phyloP scores from a whole-genome alignment of 2,113 vertebrate species.

The Himantopus leucocephalus region DNA sequence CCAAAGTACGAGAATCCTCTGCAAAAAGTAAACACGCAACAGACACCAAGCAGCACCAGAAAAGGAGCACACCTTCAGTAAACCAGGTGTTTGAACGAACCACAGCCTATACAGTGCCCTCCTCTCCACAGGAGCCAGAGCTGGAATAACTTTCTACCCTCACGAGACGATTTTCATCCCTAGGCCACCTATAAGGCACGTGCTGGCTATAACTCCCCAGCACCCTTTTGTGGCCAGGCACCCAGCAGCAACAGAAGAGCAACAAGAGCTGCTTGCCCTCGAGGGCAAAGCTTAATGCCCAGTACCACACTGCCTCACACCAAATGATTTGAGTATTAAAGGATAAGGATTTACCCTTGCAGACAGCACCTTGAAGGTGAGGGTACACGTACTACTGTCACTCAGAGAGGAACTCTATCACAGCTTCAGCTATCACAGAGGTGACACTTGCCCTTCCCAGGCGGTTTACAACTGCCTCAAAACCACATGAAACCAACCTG shows the following conservation, averaged over 20 bases:
- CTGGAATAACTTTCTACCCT: background rate
- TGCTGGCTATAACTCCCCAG: background rate
- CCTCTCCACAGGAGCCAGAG: background rate
- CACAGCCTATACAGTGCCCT: fast-evolving
- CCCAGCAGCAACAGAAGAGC: background rate
- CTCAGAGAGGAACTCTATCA: background rate
- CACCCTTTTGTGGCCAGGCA: background rate
- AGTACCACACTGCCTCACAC: background rate
- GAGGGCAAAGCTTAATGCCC: background rate
- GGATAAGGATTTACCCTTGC: slow-evolving; percentile 19
- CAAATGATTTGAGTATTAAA: background rate
- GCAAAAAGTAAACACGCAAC: background rate
- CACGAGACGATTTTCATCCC: background rate
- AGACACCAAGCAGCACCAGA: background rate
- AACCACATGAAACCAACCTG: fast-evolving
- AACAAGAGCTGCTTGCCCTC: background rate
- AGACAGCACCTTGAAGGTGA: background rate
- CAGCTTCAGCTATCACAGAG: background rate
- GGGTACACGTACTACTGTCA: background rate
- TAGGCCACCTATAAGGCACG: background rate
- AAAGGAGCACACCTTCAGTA: background rate
- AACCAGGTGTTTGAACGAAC: background rate
- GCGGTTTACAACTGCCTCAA: background rate
- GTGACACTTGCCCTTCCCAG: background rate
- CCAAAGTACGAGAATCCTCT: background rate